phyloP scores from a whole-genome alignment of 2,797 vertebrate species.

The Vipera latastei region DNA sequence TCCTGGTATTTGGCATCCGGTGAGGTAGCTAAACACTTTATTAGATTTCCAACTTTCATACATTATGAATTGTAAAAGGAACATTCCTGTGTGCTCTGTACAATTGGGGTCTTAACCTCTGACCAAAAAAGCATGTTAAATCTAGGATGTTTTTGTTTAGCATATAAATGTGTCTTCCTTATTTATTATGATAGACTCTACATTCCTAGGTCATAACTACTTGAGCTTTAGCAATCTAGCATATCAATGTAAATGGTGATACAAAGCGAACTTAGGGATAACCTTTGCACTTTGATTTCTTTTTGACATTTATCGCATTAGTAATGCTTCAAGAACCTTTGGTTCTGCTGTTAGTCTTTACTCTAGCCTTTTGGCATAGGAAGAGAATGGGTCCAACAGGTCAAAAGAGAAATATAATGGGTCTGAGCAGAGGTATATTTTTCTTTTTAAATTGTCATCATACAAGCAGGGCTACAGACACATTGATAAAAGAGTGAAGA shows the following conservation, averaged over 20 bases:
- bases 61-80: not conserved
- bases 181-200: slow-evolving; percentile 15
- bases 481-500: not conserved
- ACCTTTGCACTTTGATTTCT: slow-evolving; percentile 23
- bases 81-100: not conserved
- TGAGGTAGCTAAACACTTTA: not conserved
- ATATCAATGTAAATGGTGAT: slow-evolving; percentile 5
- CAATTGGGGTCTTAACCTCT: slow-evolving; percentile 1
- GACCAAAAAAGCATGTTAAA: not conserved
- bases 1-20: not conserved
- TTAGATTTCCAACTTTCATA: not conserved
- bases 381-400: not conserved
- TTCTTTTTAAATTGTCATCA: not conserved
- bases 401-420: not conserved
- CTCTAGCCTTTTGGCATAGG: not conserved
- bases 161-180: not conserved
- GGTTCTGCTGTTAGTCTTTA: not conserved
- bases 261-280: slow-evolving; percentile 17
- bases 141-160: not conserved
- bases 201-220: slow-evolving; percentile 5
- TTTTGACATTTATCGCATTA: slow-evolving; percentile 21
- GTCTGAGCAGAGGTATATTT: not conserved
- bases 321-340: not conserved
- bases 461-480: not conserved
- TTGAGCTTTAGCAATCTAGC: not conserved